Conservation (phyloP, 2,797 vertebrate genomes). For the Limosa lapponica region DNA sequence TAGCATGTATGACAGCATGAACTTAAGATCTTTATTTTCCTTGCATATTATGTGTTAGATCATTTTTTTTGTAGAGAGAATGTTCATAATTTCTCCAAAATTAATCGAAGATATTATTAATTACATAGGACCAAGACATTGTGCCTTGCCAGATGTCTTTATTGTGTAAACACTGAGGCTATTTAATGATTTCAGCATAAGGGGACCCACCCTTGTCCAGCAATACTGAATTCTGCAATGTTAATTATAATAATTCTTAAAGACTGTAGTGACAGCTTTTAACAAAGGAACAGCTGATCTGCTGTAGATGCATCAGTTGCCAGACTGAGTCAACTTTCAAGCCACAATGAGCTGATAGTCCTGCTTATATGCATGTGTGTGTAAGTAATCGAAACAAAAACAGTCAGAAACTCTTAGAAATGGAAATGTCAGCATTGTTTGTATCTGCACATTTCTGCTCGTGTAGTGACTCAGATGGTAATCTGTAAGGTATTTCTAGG, state of each 20-base stretch:
- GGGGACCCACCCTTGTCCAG: neutral
- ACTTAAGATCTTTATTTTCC: neutral
- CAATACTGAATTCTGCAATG: neutral
- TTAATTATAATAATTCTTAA: conserved; percentile 11
- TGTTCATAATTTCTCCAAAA: neutral
- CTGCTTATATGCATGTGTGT: neutral
- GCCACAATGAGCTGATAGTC: neutral
- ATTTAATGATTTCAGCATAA: neutral
- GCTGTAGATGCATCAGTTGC: neutral
- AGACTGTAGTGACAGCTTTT: neutral
- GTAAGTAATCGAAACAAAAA: conserved; percentile 13
- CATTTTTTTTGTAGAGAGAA: neutral
- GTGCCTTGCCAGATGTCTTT: neutral
- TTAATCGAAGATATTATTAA: neutral
- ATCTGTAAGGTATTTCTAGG: neutral
- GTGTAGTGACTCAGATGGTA: neutral
- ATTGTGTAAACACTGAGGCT: neutral
- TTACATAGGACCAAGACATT: neutral
- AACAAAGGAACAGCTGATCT: conserved; percentile 1
- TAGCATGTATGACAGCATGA: neutral
- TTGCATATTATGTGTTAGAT: neutral
- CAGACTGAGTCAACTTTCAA: conserved; percentile 20
- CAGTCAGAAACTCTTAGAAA: conserved; percentile 22
- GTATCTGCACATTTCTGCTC: neutral
- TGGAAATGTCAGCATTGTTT: neutral